Evolutionary conservation across 2,888 invertebrate genomes (phyloP), one percentile per base, ranked within the genome.

Genomic region (Tenthredo amoena): DNA sequence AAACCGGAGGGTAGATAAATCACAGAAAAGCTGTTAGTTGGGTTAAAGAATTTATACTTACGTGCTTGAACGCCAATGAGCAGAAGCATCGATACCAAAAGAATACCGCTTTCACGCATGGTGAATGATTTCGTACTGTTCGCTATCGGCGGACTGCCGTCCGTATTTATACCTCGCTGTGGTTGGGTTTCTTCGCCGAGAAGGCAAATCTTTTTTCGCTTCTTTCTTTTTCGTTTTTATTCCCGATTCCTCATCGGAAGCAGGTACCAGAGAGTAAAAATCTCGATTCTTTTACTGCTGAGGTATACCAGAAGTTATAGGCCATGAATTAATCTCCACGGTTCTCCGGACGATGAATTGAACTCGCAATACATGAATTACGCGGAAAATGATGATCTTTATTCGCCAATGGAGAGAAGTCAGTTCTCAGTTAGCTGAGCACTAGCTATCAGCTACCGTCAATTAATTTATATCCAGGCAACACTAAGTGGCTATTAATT

Each of bases 131-230:
- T 77, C 77, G 21, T 47, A 77, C 50, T 77, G 50, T 50, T 12
- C 10, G 10, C 40, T 40, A n/a, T 55, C 21, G 12, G 31, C n/a
- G 34, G 34, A 31, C 18, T 31, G 9, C 34, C 5, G 0, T 55
- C 77, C 18, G 77, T 77, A 77, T 55, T 77, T 77, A 50, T 77
- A 77, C 55, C 34, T 31, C 2, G 18, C 77, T 77, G 76, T 77
- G 47, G 76, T 50, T 50, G 50, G 76, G 50, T 31, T 77, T 34
- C 18, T 55, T 77, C 55, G n/a, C 34, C 2, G 31, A 77, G 21
- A 3, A 43, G n/a, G 21, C 7, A 15, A 74, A 74, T 40, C 74
- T 43, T 26, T 5, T 40, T 15, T 10, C 10, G 9, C 0, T 43
- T 10, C 12, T 34, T 72, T n/a, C n/a, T 43, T n/a, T 12, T n/a